Evolutionary conservation across 2,113 vertebrate genomes (phyloP), one percentile per base, ranked within the genome.

Genomic region (Neogobius melanostomus): DNA sequence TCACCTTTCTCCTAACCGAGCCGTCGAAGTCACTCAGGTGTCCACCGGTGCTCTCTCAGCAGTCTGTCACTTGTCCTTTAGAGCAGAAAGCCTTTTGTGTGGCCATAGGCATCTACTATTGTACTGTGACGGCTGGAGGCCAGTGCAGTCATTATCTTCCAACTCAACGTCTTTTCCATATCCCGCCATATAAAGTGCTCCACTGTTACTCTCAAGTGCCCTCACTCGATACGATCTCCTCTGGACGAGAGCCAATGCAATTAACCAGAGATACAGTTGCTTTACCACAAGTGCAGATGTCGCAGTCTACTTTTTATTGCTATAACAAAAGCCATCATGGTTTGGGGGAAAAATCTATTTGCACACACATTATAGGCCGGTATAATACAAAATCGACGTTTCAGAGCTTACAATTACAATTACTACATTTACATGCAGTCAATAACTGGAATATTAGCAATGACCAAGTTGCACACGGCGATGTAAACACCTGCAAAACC

Each of bases 171-270:
- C 11, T 43, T 14, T 61, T 43, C 36, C 44, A 44, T 44, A 43
- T n/a, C 21, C 52, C 21, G 17, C 53, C 28, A 2, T 28, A 28
- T 17, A 56, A 16, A 60, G 14, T 16, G 42, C 2, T 8, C 59
- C 14, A 45, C 42, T 61, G 12, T n/a, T 61, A n/a, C 42, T 61
- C 59, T 61, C 12, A 60, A 61, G 59, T 61, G 59, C 36, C 8
- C 43, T 61, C 36, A 5, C 59, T 44, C 12, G n/a, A 45, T 44
- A 44, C 59, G 44, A 44, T 44, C 59, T 61, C 59, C 36, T 56
- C 53, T 61, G 59, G 59, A 61, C 1, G 15, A 14, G 7, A 61
- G 59, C 59, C 59, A 61, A 61, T 8, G 59, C 42, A 61, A 61
- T 61, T 61, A 61, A 61, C 42, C 44, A 47, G 11, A 36, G 10